Evolutionary conservation across 37 sponge, comb jelly and placozoan genomes (phyloP).

Genomic region (Agelas oroides): DNA sequence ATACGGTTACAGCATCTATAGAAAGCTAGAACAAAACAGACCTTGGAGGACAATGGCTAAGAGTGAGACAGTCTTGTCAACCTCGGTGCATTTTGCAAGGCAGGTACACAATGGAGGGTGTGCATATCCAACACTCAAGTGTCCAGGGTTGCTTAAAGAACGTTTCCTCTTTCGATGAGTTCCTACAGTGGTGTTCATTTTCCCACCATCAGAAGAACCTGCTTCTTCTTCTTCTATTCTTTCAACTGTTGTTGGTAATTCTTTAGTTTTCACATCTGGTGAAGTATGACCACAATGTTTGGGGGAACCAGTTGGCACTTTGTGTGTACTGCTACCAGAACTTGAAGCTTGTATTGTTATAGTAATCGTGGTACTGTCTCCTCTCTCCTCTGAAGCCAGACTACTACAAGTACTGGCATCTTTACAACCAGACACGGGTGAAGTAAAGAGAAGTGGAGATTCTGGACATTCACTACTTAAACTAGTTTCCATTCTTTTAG

Average conservation of each 20-base stretch:
- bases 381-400: background rate
- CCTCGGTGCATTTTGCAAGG: conserved; percentile 12
- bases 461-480: background rate
- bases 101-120: conserved; percentile 18
- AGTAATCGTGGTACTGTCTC: background rate
- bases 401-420: background rate
- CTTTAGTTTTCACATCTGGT: too few relatives aligned
- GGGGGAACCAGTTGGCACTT: too few relatives aligned
- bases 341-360: background rate
- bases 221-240: too few relatives aligned
- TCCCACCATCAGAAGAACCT: too few relatives aligned
- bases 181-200: too few relatives aligned
- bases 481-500: too few relatives aligned
- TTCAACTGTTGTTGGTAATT: too few relatives aligned
- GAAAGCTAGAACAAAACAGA: background rate
- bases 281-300: too few relatives aligned
- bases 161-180: too few relatives aligned
- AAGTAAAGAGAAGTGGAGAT: conserved; percentile 10
- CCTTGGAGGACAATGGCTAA: conserved; percentile 49
- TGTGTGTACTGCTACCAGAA: too few relatives aligned
- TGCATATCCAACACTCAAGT: background rate
- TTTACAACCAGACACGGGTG: background rate
- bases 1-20: too few relatives aligned
- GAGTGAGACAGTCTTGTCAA: conserved; percentile 4
- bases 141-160: too few relatives aligned